Base-by-base conservation (phyloP, 1,140 invertebrate genomes). In the Saccostrea echinata region DNA sequence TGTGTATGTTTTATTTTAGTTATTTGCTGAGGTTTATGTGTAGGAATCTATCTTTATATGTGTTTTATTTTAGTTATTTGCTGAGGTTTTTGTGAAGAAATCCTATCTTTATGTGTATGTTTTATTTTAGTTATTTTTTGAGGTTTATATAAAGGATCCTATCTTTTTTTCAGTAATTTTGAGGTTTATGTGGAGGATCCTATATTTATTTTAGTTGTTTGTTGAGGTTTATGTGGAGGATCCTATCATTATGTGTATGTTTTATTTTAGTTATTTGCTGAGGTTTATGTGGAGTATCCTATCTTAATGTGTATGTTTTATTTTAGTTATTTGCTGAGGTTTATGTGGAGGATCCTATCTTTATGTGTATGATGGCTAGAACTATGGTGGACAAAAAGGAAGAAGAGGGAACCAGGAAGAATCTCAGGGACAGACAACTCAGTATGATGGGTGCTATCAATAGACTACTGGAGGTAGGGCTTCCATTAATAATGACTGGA, bases 301-400 rank as follows among this genome's bases (percentile, higher is more conserved):
- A 43, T 43, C 35, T 43, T 94, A 88, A 90, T 94, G 87, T 92
- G 92, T 91, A 92, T 94, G 43, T 71, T 57, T 88, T 83, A 51
- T 88, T 91, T 12, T 90, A 95, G 94, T 84, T 95, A 57, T 95
- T 95, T 88, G 90, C 93, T 86, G 93, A 91, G 18, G 90, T 91
- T 27, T 94, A 92, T 91, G 92, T 92, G 64, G 94, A 95, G 52
- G 94, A 95, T 83, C 94, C 95, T 0, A 81, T 92, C 68, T 92
- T 94, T 88, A 90, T 95, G 87, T 92, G 92, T 91, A 92, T 94
- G 84, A 91, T 94, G 27, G 92, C 93, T 21, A 87, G 92, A 30
- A 88, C 84, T 33, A 88, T 92, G 80, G 88, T 93, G 27, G 86
- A 85, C 61, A 87, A 91, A 55, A 82, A 91, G 68, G 91, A 91